Base-by-base conservation (phyloP, 1,140 invertebrate species). In the Halictus rubicundus region DNA sequence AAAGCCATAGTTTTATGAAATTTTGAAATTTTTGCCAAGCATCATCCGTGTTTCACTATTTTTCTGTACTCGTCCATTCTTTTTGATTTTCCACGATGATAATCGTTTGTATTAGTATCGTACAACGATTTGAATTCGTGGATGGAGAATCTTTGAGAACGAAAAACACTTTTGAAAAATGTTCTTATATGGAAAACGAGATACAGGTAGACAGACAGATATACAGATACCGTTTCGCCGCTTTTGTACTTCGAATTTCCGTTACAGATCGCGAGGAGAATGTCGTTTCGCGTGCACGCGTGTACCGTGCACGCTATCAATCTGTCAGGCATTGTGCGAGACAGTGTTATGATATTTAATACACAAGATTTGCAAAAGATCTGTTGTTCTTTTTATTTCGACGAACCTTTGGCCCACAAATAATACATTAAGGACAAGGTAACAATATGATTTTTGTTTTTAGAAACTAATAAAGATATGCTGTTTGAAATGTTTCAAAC, bases 281-380 rank as follows among this genome's bases (percentile, higher is more conserved):
- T 61, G 21, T 68, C 32, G 25, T 82, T 84, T 46, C 42, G 46
- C 39, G 84, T 84, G 79, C 74, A 80, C 68, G 81, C 76, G 59
- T 71, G 32, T 78, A 60, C 81, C 84, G 74, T 84, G 78, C 82
- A 88, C 76, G 83, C 81, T 82, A 81, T 87, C 88, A 88, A 86
- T 84, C 85, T 88, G 84, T 85, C 83, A 84, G 84, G 84, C 72
- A 88, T 87, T 88, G 76, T 89, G 88, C 73, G 68, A 87, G 77
- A 88, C 77, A 59, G 78, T 86, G 82, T 84, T 86, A 73, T 39
- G 23, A 66, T 89, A 90, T 89, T 89, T 89, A 88, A 88, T 89
- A 88, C 72, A 89, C 66, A 61, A 89, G 39, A 77, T 69, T 69
- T 77, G 66, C 65, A 69, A 69, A 59, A 68, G 8, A 68, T 21